Percentiles rank a stretch among this genome's conserved stretches.
These are phyloP conservation scores for Agonopterix subpropinquella DNA, from an alignment of 2,888 invertebrate species.

Conservation along the genomic window DNA sequence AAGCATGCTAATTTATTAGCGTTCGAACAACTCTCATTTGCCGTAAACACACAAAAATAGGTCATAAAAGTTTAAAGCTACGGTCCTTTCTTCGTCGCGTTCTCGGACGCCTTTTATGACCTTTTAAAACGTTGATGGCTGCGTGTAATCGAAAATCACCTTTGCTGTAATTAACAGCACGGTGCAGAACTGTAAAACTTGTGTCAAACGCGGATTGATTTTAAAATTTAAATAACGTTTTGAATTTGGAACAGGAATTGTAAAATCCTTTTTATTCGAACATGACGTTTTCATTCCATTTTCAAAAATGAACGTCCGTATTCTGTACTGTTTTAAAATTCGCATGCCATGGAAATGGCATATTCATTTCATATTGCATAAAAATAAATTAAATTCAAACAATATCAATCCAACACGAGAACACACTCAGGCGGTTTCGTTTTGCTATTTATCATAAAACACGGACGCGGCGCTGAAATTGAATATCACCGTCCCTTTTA, in stretches of 20 bases:
- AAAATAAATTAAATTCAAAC: constrained; percentile 61
- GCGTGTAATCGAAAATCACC: constrained; percentile 65
- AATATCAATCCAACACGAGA: constrained; percentile 65
- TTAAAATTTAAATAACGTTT: constrained; percentile 1
- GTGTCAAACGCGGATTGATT: neutral
- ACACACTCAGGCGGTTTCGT: constrained; percentile 53
- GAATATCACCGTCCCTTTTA: constrained; percentile 35
- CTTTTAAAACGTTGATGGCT: constrained; percentile 32
- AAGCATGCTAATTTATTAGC: constrained; percentile 72
- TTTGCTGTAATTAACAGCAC: constrained; percentile 49
- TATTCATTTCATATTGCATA: constrained; percentile 52
- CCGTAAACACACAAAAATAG: constrained; percentile 51
- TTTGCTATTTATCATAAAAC: constrained; percentile 68
- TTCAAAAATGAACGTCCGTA: constrained; percentile 25
- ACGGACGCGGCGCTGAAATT: constrained; percentile 49
- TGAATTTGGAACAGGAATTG: neutral
- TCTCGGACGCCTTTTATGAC: constrained; percentile 34
- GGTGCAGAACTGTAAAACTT: constrained; percentile 12
- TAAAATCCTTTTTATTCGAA: constrained; percentile 6
- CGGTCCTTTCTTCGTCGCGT: constrained; percentile 28
- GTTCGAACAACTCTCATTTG: constrained; percentile 61
- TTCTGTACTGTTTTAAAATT: constrained; percentile 17
- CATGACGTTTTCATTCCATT: constrained; percentile 25
- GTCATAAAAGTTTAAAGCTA: constrained; percentile 39
- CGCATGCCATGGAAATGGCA: constrained; percentile 19